Evolutionary conservation across 2,888 invertebrate species (phyloP).

Genomic region (Xestia ashworthii): DNA sequence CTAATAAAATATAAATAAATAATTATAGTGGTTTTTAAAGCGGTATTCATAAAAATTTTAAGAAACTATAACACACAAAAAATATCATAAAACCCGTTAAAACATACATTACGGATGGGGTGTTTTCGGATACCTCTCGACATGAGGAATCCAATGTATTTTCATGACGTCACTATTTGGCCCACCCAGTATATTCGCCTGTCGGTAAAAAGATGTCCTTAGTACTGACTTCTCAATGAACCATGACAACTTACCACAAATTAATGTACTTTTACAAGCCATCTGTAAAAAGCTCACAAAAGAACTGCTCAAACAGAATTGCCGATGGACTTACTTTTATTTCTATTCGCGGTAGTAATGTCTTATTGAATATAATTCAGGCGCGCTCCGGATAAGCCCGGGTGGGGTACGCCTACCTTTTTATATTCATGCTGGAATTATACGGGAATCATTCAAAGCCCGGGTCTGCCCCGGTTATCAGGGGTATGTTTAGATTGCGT

Average conservation of each 20-base stretch:
- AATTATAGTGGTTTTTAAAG: too few relatives aligned
- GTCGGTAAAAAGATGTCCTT: not conserved
- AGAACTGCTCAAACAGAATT: conserved; percentile 23
- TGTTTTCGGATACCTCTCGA: too few relatives aligned
- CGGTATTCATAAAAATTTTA: too few relatives aligned
- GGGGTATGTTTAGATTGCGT: conserved; percentile 21
- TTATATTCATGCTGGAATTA: conserved; percentile 66
- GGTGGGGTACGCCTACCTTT: conserved; percentile 53
- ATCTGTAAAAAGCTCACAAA: conserved; percentile 19
- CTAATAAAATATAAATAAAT: too few relatives aligned
- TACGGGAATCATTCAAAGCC: conserved; percentile 54
- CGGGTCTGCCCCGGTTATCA: conserved; percentile 19
- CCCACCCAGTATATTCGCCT: too few relatives aligned
- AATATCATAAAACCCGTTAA: too few relatives aligned
- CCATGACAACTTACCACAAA: conserved; percentile 6
- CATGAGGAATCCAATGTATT: too few relatives aligned
- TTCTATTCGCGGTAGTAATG: conserved; percentile 54
- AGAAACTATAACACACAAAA: too few relatives aligned
- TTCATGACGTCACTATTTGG: too few relatives aligned
- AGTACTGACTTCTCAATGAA: not conserved
- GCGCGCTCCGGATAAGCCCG: conserved; percentile 41
- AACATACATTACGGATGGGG: too few relatives aligned
- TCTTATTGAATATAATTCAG: conserved; percentile 63
- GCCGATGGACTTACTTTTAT: conserved; percentile 49
- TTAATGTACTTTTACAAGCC: conserved; percentile 5